A percentile compares a stretch with the other conserved stretches of the same genome.
Conservation (phyloP, 2,797 vertebrate species). For the Tadarida brasiliensis region DNA sequence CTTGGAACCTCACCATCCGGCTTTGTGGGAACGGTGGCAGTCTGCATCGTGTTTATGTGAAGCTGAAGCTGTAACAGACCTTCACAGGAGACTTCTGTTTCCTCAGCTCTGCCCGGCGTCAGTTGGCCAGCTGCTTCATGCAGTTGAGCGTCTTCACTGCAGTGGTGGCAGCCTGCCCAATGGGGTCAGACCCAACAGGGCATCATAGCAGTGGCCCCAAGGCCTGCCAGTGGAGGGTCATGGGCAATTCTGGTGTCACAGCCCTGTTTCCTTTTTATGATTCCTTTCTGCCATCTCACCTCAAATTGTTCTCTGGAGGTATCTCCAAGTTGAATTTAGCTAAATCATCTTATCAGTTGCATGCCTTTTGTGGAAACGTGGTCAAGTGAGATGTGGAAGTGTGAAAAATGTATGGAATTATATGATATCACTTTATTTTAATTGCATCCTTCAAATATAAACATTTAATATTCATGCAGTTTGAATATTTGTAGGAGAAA, state of each 20-base stretch:
- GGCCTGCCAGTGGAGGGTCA: background rate
- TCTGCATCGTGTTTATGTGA: slow-evolving; percentile 91
- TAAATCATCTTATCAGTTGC: background rate
- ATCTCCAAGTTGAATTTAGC: background rate
- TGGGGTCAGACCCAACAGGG: background rate
- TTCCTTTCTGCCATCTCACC: background rate
- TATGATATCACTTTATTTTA: background rate
- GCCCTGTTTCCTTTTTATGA: background rate
- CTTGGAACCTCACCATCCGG: slow-evolving; percentile 92
- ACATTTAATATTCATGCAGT: background rate
- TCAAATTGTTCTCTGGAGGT: background rate
- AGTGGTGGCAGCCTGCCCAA: background rate
- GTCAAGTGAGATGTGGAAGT: background rate
- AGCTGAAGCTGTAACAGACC: slow-evolving; percentile 92
- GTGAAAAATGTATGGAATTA: background rate
- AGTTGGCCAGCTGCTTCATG: slow-evolving; percentile 94
- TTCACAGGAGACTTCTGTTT: slow-evolving; percentile 95
- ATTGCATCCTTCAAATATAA: background rate
- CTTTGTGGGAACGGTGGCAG: slow-evolving; percentile 94
- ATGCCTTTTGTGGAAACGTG: background rate
- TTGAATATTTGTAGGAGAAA: slow-evolving; percentile 3
- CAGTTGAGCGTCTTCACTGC: slow-evolving; percentile 95
- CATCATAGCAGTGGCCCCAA: background rate
- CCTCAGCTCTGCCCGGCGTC: slow-evolving; percentile 95
- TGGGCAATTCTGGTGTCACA: background rate